Conservation (phyloP, 2,888 invertebrate genomes). For the Ormyrus rosae region DNA sequence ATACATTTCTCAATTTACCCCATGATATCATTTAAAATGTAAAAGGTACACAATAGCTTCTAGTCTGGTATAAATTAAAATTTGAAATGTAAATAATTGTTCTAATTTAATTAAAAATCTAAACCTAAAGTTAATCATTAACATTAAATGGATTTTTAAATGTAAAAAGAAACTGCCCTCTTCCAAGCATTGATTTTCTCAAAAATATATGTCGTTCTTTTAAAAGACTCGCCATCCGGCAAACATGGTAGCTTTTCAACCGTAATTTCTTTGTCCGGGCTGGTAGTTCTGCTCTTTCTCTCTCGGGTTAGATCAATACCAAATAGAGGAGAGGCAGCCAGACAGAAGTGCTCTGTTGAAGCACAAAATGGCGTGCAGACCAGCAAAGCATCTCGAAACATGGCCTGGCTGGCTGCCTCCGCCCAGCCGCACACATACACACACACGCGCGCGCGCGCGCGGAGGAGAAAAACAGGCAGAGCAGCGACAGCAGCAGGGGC, state of each 20-base stretch:
- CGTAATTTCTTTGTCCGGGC: slow-evolving; percentile 61
- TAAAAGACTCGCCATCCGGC: too few relatives aligned
- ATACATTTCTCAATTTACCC: too few relatives aligned
- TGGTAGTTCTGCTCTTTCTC: slow-evolving; percentile 30
- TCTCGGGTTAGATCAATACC: slow-evolving; percentile 70
- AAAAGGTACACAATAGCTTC: too few relatives aligned
- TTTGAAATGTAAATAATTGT: too few relatives aligned
- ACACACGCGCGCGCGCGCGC: not conserved
- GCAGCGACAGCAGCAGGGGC: slow-evolving; percentile 13
- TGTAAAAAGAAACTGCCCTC: too few relatives aligned
- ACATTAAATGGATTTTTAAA: too few relatives aligned
- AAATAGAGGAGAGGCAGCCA: slow-evolving; percentile 61
- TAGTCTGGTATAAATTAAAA: too few relatives aligned
- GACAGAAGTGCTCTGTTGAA: slow-evolving; percentile 28
- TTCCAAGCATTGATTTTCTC: not conserved
- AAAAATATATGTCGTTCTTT: not conserved
- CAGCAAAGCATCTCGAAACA: slow-evolving; percentile 14
- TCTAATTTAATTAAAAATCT: too few relatives aligned
- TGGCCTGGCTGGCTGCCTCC: slow-evolving; percentile 38
- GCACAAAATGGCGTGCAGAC: slow-evolving; percentile 54
- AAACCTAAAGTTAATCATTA: too few relatives aligned
- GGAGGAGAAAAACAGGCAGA: slow-evolving; percentile 8
- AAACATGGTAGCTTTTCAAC: not conserved
- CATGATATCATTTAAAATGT: too few relatives aligned
- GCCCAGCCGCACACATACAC: slow-evolving; percentile 24